A percentile compares a stretch with the other conserved stretches of the same genome.
Conservation (phyloP, 2,797 vertebrate species). For the Orientallactaga sibirica region DNA sequence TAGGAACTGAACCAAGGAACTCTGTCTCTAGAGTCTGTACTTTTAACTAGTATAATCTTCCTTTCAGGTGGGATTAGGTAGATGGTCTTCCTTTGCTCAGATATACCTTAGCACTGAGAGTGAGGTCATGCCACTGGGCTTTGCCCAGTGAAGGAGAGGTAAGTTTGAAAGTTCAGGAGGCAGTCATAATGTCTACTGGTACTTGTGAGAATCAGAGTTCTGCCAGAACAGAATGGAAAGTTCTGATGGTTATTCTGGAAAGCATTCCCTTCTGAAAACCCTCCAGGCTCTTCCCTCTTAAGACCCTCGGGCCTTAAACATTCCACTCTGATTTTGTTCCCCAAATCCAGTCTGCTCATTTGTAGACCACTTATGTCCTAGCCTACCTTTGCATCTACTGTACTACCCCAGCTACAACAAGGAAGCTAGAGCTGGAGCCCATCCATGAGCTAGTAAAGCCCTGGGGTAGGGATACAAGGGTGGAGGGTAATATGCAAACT, state of each 20-base stretch:
- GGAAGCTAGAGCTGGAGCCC: not conserved
- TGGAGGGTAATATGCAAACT: not conserved
- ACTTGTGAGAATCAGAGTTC: not conserved
- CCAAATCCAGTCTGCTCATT: not conserved
- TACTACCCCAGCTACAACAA: not conserved
- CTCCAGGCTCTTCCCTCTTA: not conserved
- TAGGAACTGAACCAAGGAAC: not conserved
- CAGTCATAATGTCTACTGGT: not conserved
- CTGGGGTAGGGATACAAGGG: not conserved
- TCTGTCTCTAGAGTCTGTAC: not conserved
- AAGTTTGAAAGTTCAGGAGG: not conserved
- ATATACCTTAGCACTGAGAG: not conserved
- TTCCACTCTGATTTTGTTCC: not conserved
- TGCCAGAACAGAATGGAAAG: not conserved
- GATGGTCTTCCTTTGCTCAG: not conserved
- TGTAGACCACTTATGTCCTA: not conserved
- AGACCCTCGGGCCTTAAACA: not conserved
- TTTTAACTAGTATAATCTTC: not conserved
- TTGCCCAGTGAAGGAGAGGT: not conserved
- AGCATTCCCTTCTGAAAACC: not conserved
- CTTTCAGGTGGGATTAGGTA: not conserved
- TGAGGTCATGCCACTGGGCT: not conserved
- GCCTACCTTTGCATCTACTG: not conserved
- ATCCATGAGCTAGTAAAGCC: not conserved
- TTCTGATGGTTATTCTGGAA: not conserved